Conservation (phyloP, 1,140 invertebrate genomes). For the Octopus bimaculoides region DNA sequence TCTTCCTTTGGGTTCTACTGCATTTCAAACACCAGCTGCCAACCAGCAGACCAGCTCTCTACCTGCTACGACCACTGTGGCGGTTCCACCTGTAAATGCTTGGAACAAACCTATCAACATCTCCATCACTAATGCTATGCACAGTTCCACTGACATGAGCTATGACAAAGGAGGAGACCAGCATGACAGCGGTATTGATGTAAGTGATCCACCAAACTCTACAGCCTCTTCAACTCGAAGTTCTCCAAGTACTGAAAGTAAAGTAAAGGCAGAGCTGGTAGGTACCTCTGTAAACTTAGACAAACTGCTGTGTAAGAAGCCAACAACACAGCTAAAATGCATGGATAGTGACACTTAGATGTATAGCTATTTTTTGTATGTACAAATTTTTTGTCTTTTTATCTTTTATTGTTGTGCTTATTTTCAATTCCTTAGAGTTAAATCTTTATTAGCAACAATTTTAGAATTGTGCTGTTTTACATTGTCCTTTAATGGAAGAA, state of each 20-base stretch:
- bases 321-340: neutral
- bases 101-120: constrained; percentile 80
- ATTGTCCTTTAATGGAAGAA: no score
- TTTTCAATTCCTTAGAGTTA: no score
- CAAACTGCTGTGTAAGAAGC: neutral
- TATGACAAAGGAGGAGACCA: constrained; percentile 56
- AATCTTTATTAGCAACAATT: no score
- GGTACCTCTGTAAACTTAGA: constrained; percentile 6
- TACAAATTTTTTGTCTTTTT: neutral
- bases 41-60: constrained; percentile 2
- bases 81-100: constrained; percentile 65
- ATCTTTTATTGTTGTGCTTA: no score
- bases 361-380: neutral
- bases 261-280: constrained; percentile 41
- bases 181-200: constrained; percentile 61
- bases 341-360: neutral
- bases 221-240: constrained; percentile 59
- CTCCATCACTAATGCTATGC: constrained; percentile 15
- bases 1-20: constrained; percentile 4
- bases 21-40: constrained; percentile 2
- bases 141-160: constrained; percentile 30
- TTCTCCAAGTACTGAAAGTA: constrained; percentile 58
- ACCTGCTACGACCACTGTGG: neutral
- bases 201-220: constrained; percentile 60
- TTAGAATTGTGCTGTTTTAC: no score